Evolutionary conservation across 1,140 invertebrate species (phyloP).

Genomic region (Eupristina koningsbergeri): DNA sequence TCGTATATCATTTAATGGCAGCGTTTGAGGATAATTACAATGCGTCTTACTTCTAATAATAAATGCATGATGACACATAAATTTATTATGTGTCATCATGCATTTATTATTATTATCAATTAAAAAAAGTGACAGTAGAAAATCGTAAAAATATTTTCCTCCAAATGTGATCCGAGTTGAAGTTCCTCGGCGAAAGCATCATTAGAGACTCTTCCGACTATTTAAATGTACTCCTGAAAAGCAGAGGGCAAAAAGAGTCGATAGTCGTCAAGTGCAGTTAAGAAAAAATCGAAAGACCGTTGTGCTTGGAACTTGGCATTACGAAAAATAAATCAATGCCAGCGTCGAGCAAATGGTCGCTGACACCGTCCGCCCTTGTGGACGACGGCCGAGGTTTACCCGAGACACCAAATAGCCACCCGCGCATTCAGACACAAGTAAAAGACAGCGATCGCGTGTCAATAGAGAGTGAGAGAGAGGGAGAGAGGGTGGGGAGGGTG

Average conservation of each 20-base stretch:
- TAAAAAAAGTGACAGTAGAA: background rate
- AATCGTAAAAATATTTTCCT: background rate
- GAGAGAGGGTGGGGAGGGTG: too few species aligned
- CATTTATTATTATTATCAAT: too few species aligned
- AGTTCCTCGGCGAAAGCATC: background rate
- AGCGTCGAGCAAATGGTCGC: too few species aligned
- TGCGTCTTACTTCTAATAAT: background rate
- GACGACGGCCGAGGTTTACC: background rate
- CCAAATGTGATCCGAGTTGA: background rate
- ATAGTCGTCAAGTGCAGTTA: background rate
- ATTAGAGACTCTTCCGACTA: background rate
- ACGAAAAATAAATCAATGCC: background rate
- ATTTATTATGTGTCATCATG: too few species aligned
- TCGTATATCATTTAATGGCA: background rate
- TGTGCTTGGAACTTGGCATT: background rate
- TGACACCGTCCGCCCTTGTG: background rate
- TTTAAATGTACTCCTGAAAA: background rate
- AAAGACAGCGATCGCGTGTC: background rate
- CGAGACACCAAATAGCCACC: background rate
- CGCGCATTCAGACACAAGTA: background rate
- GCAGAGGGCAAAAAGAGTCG: background rate
- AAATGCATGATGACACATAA: slow-evolving; percentile 1
- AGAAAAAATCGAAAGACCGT: background rate
- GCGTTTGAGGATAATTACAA: background rate
- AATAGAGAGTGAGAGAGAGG: background rate